Evolutionary conservation across 1,140 invertebrate genomes (phyloP).

Genomic region (Drosophila sturtevanti): DNA sequence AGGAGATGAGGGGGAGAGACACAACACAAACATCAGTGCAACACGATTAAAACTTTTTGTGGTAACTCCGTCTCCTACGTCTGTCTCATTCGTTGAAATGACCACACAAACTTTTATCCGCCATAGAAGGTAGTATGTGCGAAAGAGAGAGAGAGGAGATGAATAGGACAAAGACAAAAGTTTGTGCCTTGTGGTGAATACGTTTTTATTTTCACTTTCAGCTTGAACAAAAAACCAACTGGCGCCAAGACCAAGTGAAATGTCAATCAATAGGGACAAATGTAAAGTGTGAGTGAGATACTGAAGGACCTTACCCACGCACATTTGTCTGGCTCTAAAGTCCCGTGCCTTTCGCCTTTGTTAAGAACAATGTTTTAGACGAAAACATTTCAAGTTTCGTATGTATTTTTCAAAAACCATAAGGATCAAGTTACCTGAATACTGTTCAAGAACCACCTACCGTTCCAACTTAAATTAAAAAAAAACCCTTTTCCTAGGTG

Average conservation of each 20-base stretch:
- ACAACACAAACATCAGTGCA: slow-evolving; percentile 4
- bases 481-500: too few species aligned
- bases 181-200: slow-evolving; percentile 4
- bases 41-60: slow-evolving; percentile 8
- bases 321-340: neutral
- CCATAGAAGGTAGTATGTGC: too few species aligned
- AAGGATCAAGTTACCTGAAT: too few species aligned
- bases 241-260: slow-evolving; percentile 3
- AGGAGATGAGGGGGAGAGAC: neutral
- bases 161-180: neutral
- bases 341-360: too few species aligned
- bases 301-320: neutral
- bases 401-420: too few species aligned
- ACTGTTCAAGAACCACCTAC: too few species aligned
- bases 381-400: too few species aligned
- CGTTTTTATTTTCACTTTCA: slow-evolving; percentile 5
- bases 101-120: slow-evolving; percentile 1
- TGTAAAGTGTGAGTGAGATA: neutral
- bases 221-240: slow-evolving; percentile 4
- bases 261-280: slow-evolving; percentile 4
- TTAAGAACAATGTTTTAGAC: too few species aligned
- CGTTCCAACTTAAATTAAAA: too few species aligned
- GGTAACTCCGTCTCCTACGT: neutral
- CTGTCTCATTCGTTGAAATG: neutral
- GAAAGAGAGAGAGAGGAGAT: neutral